phyloP scores from a whole-genome alignment of 2,113 vertebrate species.

The Chelonoidis abingdonii region DNA sequence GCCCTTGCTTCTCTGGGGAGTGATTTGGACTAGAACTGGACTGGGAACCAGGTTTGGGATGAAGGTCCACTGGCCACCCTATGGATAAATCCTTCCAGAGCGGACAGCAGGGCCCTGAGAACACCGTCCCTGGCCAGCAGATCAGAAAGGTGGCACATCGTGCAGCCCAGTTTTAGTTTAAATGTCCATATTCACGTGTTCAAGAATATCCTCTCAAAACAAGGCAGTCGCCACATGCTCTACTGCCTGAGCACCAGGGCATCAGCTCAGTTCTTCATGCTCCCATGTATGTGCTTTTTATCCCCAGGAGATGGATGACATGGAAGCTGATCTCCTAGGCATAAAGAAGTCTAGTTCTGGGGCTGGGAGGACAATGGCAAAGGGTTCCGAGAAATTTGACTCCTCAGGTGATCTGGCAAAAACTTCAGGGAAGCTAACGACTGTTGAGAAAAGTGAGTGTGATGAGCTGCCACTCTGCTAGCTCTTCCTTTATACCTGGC shows the following conservation, averaged over 20 bases:
- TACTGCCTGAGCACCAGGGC: not conserved
- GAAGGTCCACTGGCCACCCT: not conserved
- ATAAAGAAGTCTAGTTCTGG: slow-evolving; percentile 73
- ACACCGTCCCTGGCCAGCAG: not conserved
- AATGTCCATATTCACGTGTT: not conserved
- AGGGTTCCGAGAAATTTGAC: slow-evolving; percentile 44
- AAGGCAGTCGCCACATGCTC: not conserved
- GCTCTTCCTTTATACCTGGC: accelerated
- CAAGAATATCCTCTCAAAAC: not conserved
- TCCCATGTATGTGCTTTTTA: accelerated
- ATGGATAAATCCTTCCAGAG: not conserved
- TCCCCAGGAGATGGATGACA: slow-evolving; percentile 85
- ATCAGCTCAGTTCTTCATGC: not conserved
- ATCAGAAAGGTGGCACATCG: not conserved
- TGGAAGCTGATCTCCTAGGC: slow-evolving; percentile 87
- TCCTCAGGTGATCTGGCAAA: not conserved
- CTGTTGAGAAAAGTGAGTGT: slow-evolving; percentile 34
- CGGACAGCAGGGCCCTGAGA: not conserved
- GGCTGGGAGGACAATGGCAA: slow-evolving; percentile 61
- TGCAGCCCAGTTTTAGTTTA: not conserved
- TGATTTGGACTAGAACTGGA: no score
- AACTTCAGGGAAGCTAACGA: not conserved
- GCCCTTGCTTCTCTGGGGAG: not conserved
- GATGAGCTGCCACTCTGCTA: not conserved
- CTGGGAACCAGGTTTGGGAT: not conserved